These are phyloP conservation scores for Crocuta crocuta DNA, from an alignment of 2,113 vertebrate species.

Conservation along the genomic window DNA sequence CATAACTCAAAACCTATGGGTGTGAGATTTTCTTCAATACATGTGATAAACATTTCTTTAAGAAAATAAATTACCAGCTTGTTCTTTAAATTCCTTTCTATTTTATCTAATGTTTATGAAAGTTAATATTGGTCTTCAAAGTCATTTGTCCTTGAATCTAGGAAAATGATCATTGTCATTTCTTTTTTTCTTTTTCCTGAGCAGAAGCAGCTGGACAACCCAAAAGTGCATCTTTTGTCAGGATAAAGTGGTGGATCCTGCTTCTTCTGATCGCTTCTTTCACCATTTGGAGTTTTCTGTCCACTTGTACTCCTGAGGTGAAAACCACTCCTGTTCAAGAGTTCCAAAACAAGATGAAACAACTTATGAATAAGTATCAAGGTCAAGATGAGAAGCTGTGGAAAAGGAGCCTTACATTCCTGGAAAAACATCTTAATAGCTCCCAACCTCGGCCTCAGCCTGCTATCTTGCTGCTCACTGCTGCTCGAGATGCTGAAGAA, in stretches of 20 bases:
- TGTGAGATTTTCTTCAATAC: slow-evolving; percentile 33
- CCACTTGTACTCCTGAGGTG: neutral
- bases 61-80: slow-evolving; percentile 13
- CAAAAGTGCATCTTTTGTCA: slow-evolving; percentile 41
- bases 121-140: slow-evolving; percentile 35
- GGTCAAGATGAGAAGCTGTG: slow-evolving; percentile 91
- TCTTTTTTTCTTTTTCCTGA: slow-evolving; percentile 5
- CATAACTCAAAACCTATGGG: neutral
- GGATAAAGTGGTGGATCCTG: neutral
- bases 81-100: slow-evolving; percentile 17
- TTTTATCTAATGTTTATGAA: slow-evolving; percentile 15
- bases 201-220: slow-evolving; percentile 11
- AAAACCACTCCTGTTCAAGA: slow-evolving; percentile 77
- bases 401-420: slow-evolving; percentile 88
- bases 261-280: neutral
- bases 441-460: slow-evolving; percentile 88
- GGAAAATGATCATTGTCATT: neutral
- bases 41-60: neutral
- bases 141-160: slow-evolving; percentile 24
- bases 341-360: slow-evolving; percentile 86
- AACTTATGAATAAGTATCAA: slow-evolving; percentile 86
- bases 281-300: neutral
- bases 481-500: slow-evolving; percentile 89
- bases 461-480: slow-evolving; percentile 92
- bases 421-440: slow-evolving; percentile 90